Percentiles rank a stretch among this genome's conserved stretches.
These are phyloP conservation scores for Stegostoma tigrinum DNA, from an alignment of 2,113 vertebrate genomes.

Conservation along the genomic window DNA sequence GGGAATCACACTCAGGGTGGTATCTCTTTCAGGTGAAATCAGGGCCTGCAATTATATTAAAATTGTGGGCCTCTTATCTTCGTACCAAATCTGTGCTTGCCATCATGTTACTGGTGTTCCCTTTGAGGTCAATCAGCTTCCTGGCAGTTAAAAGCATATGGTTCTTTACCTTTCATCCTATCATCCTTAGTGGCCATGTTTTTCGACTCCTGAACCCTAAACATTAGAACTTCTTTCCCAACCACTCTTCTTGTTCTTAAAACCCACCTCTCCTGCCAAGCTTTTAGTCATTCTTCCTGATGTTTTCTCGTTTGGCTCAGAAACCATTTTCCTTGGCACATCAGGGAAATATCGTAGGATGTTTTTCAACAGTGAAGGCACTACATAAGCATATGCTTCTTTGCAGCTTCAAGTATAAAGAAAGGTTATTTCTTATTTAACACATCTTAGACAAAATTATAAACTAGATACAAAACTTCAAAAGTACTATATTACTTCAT, in stretches of 20 bases:
- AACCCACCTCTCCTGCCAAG: neutral
- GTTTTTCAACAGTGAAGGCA: neutral
- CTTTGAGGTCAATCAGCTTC: too few relatives aligned
- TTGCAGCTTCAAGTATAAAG: neutral
- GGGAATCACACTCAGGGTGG: too few relatives aligned
- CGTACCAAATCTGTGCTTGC: too few relatives aligned
- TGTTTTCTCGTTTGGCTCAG: neutral
- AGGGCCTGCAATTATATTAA: too few relatives aligned
- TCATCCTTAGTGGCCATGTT: neutral
- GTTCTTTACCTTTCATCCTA: neutral
- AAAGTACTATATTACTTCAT: neutral
- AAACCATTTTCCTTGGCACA: neutral
- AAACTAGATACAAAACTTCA: neutral
- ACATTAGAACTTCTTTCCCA: neutral
- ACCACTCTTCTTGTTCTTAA: neutral
- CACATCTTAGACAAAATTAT: neutral
- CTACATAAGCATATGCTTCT: neutral
- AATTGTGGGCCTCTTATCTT: too few relatives aligned
- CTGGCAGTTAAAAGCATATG: neutral
- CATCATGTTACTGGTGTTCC: too few relatives aligned
- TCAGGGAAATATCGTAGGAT: neutral
- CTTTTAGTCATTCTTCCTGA: neutral
- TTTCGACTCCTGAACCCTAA: neutral
- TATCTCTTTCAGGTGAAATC: too few relatives aligned
- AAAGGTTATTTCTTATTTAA: neutral